Evolutionary conservation across 1,140 invertebrate genomes (phyloP), one percentile per base, ranked within the genome.

Genomic region (Maconellicoccus hirsutus): DNA sequence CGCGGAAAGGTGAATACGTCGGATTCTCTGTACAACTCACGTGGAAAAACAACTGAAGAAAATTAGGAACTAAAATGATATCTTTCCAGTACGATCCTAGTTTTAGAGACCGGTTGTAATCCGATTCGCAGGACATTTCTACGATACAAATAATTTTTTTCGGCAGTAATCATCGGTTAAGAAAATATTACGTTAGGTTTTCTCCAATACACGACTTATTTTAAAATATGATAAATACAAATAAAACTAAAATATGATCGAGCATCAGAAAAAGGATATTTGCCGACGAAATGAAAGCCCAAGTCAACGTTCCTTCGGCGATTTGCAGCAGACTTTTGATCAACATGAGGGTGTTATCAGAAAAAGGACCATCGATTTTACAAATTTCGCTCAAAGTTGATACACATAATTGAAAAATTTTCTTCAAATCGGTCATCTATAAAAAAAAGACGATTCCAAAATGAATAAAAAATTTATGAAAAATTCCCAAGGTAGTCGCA

Each of bases 1-100:
- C 19, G 33, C 25, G 25, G 21, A 70, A 22, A 23, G 7, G 39
- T 42, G 8, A 42, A 10, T 42, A 19, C 52, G 16, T 22, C 3
- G 6, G 6, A 19, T n/a, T 39, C 59, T 23, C 19, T 4, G 39
- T 12, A 70, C 0, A 72, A 78, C 78, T 79, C 77, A 85, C 84
- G 75, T 83, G 86, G 78, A 93, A 94, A 79, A 94, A 91, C 33
- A 94, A 77, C 52, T 88, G 83, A 70, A 92, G 78, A 10, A 94
- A 80, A 72, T 83, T 82, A 25, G 87, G 85, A 77, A 91, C 85
- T 59, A 92, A 80, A 71, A 95, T 86, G 8, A 90, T 83, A 72
- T 91, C 86, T 74, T 82, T 83, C 93, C 92, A 95, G 25, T 82
- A 78, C 6, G 79, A 73, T 70, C 83, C 71, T 63, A 90, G 79